phyloP scores from a whole-genome alignment of 1,140 invertebrate genomes.

The Saccostrea cuccullata region DNA sequence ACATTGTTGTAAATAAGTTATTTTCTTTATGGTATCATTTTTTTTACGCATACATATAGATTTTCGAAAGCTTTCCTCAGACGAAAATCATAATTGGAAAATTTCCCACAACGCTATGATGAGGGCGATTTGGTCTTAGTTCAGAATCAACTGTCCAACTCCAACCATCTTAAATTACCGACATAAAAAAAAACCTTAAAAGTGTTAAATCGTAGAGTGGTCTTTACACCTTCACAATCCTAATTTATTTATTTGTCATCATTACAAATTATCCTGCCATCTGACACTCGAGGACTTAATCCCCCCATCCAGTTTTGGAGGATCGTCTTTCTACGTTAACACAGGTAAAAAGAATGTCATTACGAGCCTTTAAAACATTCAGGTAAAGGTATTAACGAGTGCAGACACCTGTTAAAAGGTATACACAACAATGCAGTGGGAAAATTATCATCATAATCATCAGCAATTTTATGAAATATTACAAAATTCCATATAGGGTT shows the following conservation, averaged over 20 bases:
- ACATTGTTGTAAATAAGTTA: too few relatives aligned
- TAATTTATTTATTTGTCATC: conserved; percentile 28
- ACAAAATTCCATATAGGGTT: neutral
- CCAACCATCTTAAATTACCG: neutral
- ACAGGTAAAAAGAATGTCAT: conserved; percentile 16
- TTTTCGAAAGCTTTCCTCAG: too few relatives aligned
- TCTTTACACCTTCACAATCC: neutral
- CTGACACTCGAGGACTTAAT: conserved; percentile 20
- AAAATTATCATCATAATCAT: neutral
- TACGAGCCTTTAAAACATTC: neutral
- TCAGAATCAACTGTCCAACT: too few relatives aligned
- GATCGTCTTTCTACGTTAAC: neutral
- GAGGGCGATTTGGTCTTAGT: neutral
- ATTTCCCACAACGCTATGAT: neutral
- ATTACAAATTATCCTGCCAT: conserved; percentile 34
- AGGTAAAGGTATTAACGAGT: conserved; percentile 4
- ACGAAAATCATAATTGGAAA: neutral
- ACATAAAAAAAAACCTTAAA: neutral
- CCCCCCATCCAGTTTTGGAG: neutral
- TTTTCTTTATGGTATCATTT: too few relatives aligned
- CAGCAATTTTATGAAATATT: neutral
- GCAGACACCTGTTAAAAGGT: neutral
- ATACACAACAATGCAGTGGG: neutral
- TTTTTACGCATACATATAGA: neutral
- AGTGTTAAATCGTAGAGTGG: neutral